phyloP scores from a whole-genome alignment of 37 sponge, comb jelly and placozoan genomes.

The Crambe crambe region DNA sequence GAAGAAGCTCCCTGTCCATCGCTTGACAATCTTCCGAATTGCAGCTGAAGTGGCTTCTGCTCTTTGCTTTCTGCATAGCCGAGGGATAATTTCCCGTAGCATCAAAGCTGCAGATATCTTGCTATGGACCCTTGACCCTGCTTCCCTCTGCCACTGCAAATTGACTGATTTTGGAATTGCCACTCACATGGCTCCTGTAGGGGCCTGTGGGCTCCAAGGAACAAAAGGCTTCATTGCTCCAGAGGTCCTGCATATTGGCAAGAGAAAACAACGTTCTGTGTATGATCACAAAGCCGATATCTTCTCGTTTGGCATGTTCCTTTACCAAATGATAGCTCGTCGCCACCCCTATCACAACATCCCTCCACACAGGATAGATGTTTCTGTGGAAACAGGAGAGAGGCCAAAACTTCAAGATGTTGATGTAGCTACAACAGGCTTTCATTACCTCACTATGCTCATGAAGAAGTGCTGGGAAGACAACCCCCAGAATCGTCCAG shows the following conservation, averaged over 20 bases:
- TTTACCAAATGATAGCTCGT: constrained; percentile 80
- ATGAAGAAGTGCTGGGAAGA: constrained; percentile 76
- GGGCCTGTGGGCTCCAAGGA: constrained; percentile 64
- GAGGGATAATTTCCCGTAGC: constrained; percentile 69
- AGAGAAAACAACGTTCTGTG: constrained; percentile 22
- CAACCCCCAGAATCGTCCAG: constrained; percentile 49
- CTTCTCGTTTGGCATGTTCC: constrained; percentile 83
- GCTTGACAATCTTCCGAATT: constrained; percentile 67
- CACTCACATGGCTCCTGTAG: constrained; percentile 58
- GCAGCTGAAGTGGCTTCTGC: constrained; percentile 82
- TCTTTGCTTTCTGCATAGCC: constrained; percentile 62
- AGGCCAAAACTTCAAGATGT: constrained; percentile 64
- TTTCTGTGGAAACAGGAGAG: constrained; percentile 46
- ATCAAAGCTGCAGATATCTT: constrained; percentile 83
- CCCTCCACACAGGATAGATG: constrained; percentile 16
- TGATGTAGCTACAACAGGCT: constrained; percentile 25
- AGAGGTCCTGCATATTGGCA: constrained; percentile 58
- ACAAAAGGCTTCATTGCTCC: constrained; percentile 86
- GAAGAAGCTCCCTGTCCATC: constrained; percentile 45
- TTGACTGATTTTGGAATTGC: constrained; percentile 83
- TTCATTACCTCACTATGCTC: constrained; percentile 55
- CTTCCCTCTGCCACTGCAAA: constrained; percentile 77
- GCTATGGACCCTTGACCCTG: constrained; percentile 71
- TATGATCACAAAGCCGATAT: constrained; percentile 77
- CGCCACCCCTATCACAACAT: constrained; percentile 56